phyloP scores from a whole-genome alignment of 2,888 invertebrate genomes.

The Acrobasis suavella region DNA sequence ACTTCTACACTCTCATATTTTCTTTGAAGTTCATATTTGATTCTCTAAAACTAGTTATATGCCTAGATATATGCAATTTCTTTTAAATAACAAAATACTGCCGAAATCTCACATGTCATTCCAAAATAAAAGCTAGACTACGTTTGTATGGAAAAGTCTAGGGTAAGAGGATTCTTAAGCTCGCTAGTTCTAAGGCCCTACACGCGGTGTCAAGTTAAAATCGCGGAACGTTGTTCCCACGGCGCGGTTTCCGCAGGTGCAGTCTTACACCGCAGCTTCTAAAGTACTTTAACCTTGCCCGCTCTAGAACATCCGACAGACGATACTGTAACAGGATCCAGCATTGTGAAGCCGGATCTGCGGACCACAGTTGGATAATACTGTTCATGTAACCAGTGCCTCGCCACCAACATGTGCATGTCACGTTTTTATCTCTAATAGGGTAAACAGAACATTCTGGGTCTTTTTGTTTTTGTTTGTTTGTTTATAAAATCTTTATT shows the following conservation, averaged over 20 bases:
- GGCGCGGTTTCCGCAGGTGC: constrained; percentile 48
- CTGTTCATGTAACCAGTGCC: background rate
- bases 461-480: too few species aligned
- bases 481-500: too few species aligned
- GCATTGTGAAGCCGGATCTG: constrained; percentile 5
- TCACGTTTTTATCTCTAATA: too few species aligned
- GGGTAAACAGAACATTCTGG: too few species aligned
- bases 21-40: too few species aligned
- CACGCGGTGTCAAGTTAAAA: constrained; percentile 39
- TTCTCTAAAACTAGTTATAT: too few species aligned
- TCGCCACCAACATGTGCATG: background rate
- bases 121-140: too few species aligned
- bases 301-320: constrained; percentile 9
- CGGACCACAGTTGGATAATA: constrained; percentile 5
- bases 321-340: constrained; percentile 11
- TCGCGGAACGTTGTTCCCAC: constrained; percentile 49
- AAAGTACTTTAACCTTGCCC: constrained; percentile 20
- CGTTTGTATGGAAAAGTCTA: too few species aligned
- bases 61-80: too few species aligned
- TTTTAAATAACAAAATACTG: too few species aligned
- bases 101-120: too few species aligned
- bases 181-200: constrained; percentile 27
- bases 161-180: background rate
- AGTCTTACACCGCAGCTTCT: constrained; percentile 43
- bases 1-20: too few species aligned